These are phyloP conservation scores for Rostratula benghalensis DNA, from an alignment of 2,113 vertebrate genomes.

Conservation along the genomic window DNA sequence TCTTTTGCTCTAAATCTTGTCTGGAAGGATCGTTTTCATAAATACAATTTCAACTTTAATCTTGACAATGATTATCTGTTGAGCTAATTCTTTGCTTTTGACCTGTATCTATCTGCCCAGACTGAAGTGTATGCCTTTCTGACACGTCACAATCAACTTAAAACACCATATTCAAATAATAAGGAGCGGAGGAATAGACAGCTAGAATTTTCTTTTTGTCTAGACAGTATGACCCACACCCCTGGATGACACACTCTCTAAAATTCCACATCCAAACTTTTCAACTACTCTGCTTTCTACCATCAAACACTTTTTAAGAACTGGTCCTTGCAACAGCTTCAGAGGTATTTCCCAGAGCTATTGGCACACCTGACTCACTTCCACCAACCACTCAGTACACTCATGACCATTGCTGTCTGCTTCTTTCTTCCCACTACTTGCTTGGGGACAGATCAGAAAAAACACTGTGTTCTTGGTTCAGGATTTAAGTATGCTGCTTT, in stretches of 20 bases:
- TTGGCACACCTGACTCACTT: not conserved
- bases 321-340: not conserved
- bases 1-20: constrained; percentile 48
- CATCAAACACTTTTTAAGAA: not conserved
- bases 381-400: not conserved
- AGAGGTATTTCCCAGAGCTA: not conserved
- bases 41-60: constrained; percentile 52
- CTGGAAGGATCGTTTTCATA: constrained; percentile 31
- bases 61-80: not conserved
- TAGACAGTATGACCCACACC: not conserved
- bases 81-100: constrained; percentile 7
- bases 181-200: not conserved
- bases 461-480: not conserved
- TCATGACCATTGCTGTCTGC: fast-evolving
- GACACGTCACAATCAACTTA: not conserved
- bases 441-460: not conserved
- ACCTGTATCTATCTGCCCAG: not conserved
- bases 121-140: not conserved
- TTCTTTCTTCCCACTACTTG: not conserved
- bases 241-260: not conserved
- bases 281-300: not conserved
- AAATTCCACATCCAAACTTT: not conserved
- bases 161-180: not conserved
- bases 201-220: not conserved
- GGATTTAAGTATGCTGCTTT: not conserved